Conservation (phyloP, 2,888 invertebrate genomes). For the Synanthedon formicaeformis region DNA sequence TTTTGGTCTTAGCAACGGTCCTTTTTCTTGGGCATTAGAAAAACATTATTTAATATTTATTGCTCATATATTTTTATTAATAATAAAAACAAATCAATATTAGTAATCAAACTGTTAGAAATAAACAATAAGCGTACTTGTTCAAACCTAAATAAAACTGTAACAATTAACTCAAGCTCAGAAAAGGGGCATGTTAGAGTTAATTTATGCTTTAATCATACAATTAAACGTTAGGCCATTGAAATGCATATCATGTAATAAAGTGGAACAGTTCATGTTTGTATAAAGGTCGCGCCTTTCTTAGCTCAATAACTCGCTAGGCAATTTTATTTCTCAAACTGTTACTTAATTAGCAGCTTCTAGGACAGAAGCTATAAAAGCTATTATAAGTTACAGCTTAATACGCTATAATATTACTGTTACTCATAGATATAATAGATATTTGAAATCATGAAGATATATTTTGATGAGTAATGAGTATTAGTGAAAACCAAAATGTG, state of each 20-base stretch:
- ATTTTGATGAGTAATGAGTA: background rate
- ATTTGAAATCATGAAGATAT: too few species aligned
- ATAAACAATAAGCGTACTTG: too few species aligned
- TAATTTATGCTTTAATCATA: background rate
- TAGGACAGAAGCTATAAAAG: too few species aligned
- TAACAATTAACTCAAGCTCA: too few species aligned
- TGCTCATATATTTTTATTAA: too few species aligned
- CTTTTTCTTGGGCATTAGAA: constrained; percentile 10
- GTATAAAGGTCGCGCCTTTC: background rate
- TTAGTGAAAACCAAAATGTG: background rate
- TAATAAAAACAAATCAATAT: too few species aligned
- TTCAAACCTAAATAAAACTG: too few species aligned
- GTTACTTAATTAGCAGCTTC: background rate
- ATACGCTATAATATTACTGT: background rate
- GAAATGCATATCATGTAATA: constrained; percentile 1
- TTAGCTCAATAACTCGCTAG: too few species aligned
- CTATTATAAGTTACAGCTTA: background rate
- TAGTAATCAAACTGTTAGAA: too few species aligned
- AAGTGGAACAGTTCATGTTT: background rate
- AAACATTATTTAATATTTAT: background rate
- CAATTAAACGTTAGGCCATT: background rate
- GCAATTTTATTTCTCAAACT: background rate
- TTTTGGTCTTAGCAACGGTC: too few species aligned
- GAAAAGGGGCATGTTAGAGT: background rate
- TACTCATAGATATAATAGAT: background rate